Evolutionary conservation across 2,113 vertebrate genomes (phyloP).

Genomic region (Spizaetus ornatus): DNA sequence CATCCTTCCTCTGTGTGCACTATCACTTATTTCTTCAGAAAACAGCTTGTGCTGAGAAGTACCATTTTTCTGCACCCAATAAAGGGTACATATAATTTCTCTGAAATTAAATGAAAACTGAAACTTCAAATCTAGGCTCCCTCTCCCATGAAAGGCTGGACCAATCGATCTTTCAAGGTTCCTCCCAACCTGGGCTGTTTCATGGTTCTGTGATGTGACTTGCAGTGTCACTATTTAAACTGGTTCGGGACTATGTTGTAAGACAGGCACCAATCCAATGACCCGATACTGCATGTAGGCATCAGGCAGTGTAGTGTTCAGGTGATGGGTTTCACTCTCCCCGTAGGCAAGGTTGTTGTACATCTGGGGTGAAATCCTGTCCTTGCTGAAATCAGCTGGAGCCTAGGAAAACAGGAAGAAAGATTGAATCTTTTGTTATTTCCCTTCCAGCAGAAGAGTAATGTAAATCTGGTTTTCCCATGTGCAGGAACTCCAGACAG

Average conservation of each 20-base stretch:
- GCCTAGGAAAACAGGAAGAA: background rate
- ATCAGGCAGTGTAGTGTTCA: accelerated
- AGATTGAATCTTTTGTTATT: background rate
- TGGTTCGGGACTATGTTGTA: too few species aligned
- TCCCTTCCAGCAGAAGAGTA: background rate
- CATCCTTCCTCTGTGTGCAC: background rate
- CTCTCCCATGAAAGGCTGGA: accelerated
- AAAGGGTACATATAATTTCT: background rate
- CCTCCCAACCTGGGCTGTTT: background rate
- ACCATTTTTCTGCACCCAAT: background rate
- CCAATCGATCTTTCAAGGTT: accelerated
- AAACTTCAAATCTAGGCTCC: too few species aligned
- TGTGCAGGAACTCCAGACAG: accelerated
- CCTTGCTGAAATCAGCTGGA: background rate
- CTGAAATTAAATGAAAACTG: background rate
- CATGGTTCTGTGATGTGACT: accelerated
- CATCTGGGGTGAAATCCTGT: background rate
- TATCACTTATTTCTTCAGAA: background rate
- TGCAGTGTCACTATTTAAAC: background rate
- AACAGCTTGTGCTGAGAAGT: background rate
- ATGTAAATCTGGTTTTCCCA: background rate
- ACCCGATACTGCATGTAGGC: too few species aligned
- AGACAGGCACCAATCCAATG: too few species aligned
- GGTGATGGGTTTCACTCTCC: accelerated
- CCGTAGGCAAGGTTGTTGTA: accelerated